Conservation (phyloP, 1,140 invertebrate genomes). For the Heliconius nattereri region DNA sequence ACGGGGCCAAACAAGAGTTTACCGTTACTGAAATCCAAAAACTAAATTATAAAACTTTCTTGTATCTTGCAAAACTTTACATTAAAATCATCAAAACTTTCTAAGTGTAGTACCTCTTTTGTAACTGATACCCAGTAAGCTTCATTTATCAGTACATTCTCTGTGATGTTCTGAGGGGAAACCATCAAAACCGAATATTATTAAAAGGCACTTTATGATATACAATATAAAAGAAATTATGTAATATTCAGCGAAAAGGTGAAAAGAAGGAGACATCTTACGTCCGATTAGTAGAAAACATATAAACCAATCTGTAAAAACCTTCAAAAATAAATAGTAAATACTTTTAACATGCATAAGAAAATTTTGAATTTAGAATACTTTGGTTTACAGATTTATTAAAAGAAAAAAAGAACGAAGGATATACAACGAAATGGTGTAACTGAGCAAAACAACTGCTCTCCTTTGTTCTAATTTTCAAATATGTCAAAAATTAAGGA, state of each 20-base stretch:
- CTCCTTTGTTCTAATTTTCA: conserved; percentile 47
- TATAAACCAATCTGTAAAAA: conserved; percentile 73
- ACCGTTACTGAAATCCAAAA: conserved; percentile 80
- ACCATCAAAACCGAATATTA: conserved; percentile 78
- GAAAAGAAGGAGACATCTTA: conserved; percentile 58
- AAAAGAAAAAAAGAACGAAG: conserved; percentile 39
- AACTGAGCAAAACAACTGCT: conserved; percentile 1
- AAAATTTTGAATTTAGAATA: conserved; percentile 72
- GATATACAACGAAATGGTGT: background rate
- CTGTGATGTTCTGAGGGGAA: conserved; percentile 93
- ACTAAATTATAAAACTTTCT: conserved; percentile 80
- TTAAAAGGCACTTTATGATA: conserved; percentile 68
- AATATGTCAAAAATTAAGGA: conserved; percentile 10
- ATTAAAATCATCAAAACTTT: conserved; percentile 80
- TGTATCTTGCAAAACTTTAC: conserved; percentile 80
- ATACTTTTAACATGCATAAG: conserved; percentile 49
- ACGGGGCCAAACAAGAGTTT: conserved; percentile 80
- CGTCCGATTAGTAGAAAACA: conserved; percentile 65
- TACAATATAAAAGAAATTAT: conserved; percentile 40
- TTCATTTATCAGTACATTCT: conserved; percentile 95
- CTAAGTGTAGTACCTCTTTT: conserved; percentile 89
- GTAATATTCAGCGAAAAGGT: conserved; percentile 36
- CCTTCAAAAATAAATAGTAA: conserved; percentile 46
- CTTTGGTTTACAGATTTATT: conserved; percentile 35
- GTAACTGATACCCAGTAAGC: conserved; percentile 94